A percentile compares a stretch with the other conserved stretches of the same genome.
Evolutionary conservation across 2,113 vertebrate genomes (phyloP).

Genomic region (Gadus chalcogrammus): DNA sequence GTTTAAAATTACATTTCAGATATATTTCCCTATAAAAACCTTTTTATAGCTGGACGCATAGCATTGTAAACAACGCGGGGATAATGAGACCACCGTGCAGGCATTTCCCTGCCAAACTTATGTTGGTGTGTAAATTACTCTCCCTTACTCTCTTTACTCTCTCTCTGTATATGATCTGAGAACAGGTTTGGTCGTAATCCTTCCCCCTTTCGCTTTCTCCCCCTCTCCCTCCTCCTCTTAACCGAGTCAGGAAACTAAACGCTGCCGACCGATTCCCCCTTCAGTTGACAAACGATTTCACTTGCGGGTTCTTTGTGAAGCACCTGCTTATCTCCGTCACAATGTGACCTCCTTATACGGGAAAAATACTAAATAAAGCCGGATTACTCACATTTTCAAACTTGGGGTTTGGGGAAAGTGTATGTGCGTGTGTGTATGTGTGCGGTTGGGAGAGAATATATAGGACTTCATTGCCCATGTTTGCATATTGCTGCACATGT

Average conservation of each 20-base stretch:
- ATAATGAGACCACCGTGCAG: no score
- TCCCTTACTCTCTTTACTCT: no score
- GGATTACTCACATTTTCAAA: neutral
- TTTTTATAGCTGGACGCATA: no score
- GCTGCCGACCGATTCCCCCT: constrained; percentile 36
- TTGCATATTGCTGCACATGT: neutral
- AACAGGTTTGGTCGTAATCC: constrained; percentile 1
- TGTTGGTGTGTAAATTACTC: no score
- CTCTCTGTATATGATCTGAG: neutral
- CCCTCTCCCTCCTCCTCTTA: constrained; percentile 47
- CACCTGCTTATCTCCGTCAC: constrained; percentile 34
- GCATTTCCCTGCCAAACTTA: no score
- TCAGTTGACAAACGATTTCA: constrained; percentile 30
- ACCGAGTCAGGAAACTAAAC: constrained; percentile 44
- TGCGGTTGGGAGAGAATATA: neutral
- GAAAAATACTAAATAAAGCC: constrained; percentile 3
- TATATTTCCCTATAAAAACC: no score
- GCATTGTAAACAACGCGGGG: no score
- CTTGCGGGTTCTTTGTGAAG: constrained; percentile 22
- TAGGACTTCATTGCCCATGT: neutral
- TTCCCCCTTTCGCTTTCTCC: constrained; percentile 29
- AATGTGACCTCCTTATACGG: constrained; percentile 32
- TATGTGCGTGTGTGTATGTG: constrained; percentile 13
- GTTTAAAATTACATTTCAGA: no score
- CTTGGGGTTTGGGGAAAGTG: neutral